Conservation (phyloP, 1,140 invertebrate genomes). For the Anastrepha ludens region DNA sequence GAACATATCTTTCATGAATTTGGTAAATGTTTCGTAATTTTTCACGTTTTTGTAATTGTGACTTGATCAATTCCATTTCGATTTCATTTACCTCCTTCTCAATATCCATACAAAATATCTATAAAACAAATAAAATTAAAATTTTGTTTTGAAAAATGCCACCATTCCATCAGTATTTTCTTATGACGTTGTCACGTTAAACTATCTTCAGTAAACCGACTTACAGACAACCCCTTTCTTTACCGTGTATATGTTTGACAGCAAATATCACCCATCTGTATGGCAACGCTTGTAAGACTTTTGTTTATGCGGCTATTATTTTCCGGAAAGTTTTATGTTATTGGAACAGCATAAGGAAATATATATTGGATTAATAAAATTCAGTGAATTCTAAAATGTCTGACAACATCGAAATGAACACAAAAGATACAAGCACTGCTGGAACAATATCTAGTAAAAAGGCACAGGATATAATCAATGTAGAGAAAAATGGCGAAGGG, state of each 20-base stretch:
- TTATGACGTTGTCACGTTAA: too few relatives aligned
- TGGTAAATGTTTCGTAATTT: too few relatives aligned
- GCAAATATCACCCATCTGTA: background rate
- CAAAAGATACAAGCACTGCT: background rate
- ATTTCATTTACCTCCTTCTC: too few relatives aligned
- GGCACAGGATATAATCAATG: background rate
- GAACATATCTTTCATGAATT: too few relatives aligned
- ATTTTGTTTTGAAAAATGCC: too few relatives aligned
- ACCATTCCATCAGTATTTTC: too few relatives aligned
- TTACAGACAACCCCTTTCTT: background rate
- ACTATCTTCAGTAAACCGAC: too few relatives aligned
- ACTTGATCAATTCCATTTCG: too few relatives aligned
- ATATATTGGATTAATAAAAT: background rate
- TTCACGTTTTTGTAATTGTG: too few relatives aligned
- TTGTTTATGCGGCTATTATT: conserved; percentile 36
- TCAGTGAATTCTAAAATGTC: background rate
- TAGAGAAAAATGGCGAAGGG: background rate
- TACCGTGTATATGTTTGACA: background rate
- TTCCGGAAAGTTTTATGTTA: background rate
- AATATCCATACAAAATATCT: too few relatives aligned
- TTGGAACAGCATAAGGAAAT: background rate
- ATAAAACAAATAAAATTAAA: too few relatives aligned
- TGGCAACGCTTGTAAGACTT: background rate
- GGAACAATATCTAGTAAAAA: background rate
- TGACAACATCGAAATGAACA: background rate